phyloP scores from a whole-genome alignment of 2,888 invertebrate species.

The Salpingus planirostris region DNA sequence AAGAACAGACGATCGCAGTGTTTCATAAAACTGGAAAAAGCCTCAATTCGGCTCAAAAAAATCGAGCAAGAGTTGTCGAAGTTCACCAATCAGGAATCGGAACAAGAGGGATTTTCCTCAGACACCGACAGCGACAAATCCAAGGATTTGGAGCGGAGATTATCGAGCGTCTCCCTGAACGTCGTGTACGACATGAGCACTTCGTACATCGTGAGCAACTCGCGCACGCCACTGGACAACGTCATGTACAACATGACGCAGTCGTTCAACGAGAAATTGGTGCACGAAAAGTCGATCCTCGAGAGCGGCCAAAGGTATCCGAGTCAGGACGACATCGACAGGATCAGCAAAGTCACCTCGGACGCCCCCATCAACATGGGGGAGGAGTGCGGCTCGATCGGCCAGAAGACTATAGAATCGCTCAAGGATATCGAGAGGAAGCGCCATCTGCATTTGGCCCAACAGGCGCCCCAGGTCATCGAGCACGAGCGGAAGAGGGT shows the following conservation, averaged over 20 bases:
- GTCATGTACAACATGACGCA: slow-evolving; percentile 36
- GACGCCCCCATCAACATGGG: slow-evolving; percentile 69
- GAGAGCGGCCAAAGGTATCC: slow-evolving; percentile 43
- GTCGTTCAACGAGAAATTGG: slow-evolving; percentile 39
- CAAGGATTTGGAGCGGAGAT: slow-evolving; percentile 40
- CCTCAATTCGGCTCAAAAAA: slow-evolving; percentile 54
- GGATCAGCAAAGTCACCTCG: slow-evolving; percentile 81
- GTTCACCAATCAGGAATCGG: slow-evolving; percentile 35
- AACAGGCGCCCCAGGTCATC: slow-evolving; percentile 88
- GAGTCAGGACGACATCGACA: slow-evolving; percentile 78
- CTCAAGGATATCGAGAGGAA: slow-evolving; percentile 85
- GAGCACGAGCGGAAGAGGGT: slow-evolving; percentile 85
- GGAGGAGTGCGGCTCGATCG: slow-evolving; percentile 58
- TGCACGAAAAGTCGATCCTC: slow-evolving; percentile 38
- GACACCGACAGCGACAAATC: slow-evolving; percentile 49
- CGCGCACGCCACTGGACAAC: slow-evolving; percentile 27
- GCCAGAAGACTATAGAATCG: slow-evolving; percentile 74
- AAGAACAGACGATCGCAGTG: slow-evolving; percentile 55
- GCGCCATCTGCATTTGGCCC: slow-evolving; percentile 74
- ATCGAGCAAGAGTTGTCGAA: slow-evolving; percentile 57
- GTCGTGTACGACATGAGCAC: slow-evolving; percentile 34
- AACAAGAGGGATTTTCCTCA: slow-evolving; percentile 36
- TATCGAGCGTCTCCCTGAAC: slow-evolving; percentile 21
- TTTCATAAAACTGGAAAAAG: slow-evolving; percentile 57
- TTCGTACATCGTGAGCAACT: slow-evolving; percentile 34